Evolutionary conservation across 2,888 invertebrate genomes (phyloP), one percentile per base, ranked within the genome.

Genomic region (Automeris io): DNA sequence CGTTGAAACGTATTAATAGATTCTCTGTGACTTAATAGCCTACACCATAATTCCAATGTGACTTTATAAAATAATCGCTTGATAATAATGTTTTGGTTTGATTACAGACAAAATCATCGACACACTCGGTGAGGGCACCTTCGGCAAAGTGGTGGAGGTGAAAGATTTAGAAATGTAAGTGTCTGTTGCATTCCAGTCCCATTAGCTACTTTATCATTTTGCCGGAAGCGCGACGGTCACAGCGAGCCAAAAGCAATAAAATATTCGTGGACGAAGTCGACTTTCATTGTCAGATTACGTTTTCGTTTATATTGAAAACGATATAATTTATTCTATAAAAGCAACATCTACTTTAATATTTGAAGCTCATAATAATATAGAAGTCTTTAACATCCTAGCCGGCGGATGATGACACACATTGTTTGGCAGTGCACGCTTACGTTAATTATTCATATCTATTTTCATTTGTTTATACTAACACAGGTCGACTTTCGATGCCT

Each of bases 81-180:
- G 51, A 71, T 57, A 75, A 85, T 69, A 46, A 39, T 41, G 40
- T 55, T 67, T 83, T 86, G 89, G 86, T 90, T 90, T 87, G 78
- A 87, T 95, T 94, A 76, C 96, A 99, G 99, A 98, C 94, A 96
- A 97, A 91, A 95, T 99, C 88, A 91, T 97, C 89, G 93, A 94
- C 87, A 99, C 99, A 68, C 93, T 99, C 76, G 99, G 99, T 69
- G 99, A 99, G 90, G 99, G 99, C 78, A 99, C 99, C 65, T 99
- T 99, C 92, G 99, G 99, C 82, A 98, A 99, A 91, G 99, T 99
- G 76, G 98, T 99, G 76, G 96, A 98, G 91, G 98, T 98, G 87
- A 95, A 95, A 88, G 98, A 98, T 88, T 89, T 95, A 77, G 93
- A 95, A 89, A 95, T 93, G 97, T 97, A 88, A 92, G 93, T 92